Evolutionary conservation across 1,140 invertebrate genomes (phyloP).

Genomic region (Aethina tumida): DNA sequence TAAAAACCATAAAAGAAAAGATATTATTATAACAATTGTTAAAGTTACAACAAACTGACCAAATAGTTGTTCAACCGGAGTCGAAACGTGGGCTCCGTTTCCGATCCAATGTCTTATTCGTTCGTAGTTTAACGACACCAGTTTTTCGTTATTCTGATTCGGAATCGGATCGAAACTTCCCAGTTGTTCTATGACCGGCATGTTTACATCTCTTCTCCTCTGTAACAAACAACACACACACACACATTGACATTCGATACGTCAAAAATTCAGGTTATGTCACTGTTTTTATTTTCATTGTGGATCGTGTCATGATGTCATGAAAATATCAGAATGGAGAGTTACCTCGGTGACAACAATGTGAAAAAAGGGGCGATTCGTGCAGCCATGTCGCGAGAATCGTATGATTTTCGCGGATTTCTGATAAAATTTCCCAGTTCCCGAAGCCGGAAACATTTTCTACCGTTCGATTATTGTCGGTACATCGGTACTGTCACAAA

Average conservation of each 20-base stretch:
- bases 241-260: slow-evolving; percentile 2
- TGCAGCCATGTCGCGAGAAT: slow-evolving; percentile 73
- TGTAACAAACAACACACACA: slow-evolving; percentile 35
- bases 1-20: no score
- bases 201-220: slow-evolving; percentile 47
- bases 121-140: slow-evolving; percentile 83
- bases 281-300: slow-evolving; percentile 4
- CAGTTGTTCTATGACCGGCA: slow-evolving; percentile 74
- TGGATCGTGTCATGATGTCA: slow-evolving; percentile 1
- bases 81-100: slow-evolving; percentile 57
- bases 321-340: slow-evolving; percentile 9
- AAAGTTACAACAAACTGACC: no score
- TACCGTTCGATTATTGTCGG: no score
- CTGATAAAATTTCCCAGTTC: slow-evolving; percentile 45
- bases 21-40: no score
- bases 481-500: no score
- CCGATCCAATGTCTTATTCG: slow-evolving; percentile 82
- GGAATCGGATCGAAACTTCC: slow-evolving; percentile 84
- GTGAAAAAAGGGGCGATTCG: slow-evolving; percentile 90
- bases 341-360: slow-evolving; percentile 78
- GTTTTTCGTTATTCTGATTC: slow-evolving; percentile 79
- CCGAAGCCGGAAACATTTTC: slow-evolving; percentile 42
- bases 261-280: slow-evolving; percentile 7
- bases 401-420: slow-evolving; percentile 62
- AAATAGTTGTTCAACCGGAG: slow-evolving; percentile 61